Evolutionary conservation across 2,797 vertebrate genomes (phyloP).

Genomic region (Trachops cirrhosus): DNA sequence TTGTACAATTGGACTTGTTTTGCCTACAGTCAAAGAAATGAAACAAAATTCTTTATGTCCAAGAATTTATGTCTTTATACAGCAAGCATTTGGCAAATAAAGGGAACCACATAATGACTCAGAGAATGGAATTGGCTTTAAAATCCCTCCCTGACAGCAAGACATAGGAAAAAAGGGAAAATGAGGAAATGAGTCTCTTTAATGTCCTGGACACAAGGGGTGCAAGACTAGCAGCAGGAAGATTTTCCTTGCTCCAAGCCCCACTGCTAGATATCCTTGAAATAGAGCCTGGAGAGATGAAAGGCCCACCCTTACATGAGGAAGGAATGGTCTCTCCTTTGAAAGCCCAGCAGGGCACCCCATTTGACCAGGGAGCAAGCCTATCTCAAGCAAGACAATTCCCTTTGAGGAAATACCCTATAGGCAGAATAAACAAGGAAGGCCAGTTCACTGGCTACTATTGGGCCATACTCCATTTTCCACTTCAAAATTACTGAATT

Average conservation of each 20-base stretch:
- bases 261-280: not conserved
- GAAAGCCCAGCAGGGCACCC: not conserved
- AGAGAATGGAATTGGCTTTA: not conserved
- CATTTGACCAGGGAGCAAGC: not conserved
- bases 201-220: not conserved
- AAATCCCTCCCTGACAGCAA: not conserved
- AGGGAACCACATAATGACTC: not conserved
- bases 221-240: not conserved
- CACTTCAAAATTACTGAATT: too few species aligned
- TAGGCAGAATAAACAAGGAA: too few species aligned
- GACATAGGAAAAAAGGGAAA: not conserved
- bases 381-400: not conserved
- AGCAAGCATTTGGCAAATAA: not conserved
- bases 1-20: not conserved
- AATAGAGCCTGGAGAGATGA: not conserved
- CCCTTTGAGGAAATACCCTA: too few species aligned
- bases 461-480: too few species aligned
- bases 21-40: not conserved
- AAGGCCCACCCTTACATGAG: not conserved
- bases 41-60: not conserved
- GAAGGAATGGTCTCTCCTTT: not conserved
- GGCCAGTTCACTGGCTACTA: too few species aligned
- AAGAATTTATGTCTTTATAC: not conserved
- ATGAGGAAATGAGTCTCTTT: not conserved
- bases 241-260: not conserved